Evolutionary conservation across 1,140 invertebrate genomes (phyloP).

Genomic region (Globodera ellingtonae): DNA sequence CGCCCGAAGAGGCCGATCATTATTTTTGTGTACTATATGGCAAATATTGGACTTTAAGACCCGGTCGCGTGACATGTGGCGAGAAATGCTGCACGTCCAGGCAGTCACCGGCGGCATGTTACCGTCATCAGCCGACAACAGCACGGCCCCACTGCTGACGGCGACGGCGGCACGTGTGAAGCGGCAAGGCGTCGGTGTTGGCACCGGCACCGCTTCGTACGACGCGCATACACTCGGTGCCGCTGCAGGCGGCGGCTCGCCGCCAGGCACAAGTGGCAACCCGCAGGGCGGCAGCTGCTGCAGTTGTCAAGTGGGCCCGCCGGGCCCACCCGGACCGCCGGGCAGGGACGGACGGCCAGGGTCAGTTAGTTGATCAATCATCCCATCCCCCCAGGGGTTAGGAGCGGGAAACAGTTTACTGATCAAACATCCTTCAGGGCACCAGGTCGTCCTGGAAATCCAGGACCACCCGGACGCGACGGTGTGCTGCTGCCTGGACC

Average conservation of each 20-base stretch:
- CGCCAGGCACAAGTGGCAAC: constrained; percentile 47
- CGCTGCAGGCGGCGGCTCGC: constrained; percentile 31
- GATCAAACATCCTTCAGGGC: constrained; percentile 41
- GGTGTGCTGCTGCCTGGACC: constrained; percentile 61
- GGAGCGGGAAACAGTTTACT: too few species aligned
- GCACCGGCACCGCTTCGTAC: constrained; percentile 37
- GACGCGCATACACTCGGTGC: constrained; percentile 34
- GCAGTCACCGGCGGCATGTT: constrained; percentile 44
- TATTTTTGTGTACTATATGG: background rate
- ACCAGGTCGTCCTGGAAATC: constrained; percentile 62
- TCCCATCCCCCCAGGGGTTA: background rate
- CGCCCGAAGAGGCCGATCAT: background rate
- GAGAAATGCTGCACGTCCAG: constrained; percentile 63
- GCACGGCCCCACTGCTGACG: constrained; percentile 5
- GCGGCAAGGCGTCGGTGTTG: constrained; percentile 5
- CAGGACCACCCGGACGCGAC: constrained; percentile 61
- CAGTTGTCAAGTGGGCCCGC: constrained; percentile 61
- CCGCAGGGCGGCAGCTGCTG: constrained; percentile 58
- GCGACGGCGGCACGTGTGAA: background rate
- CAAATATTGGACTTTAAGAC: constrained; percentile 42
- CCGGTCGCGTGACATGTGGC: constrained; percentile 63
- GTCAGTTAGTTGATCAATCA: constrained; percentile 18
- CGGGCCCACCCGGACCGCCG: constrained; percentile 63
- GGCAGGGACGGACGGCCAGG: constrained; percentile 62
- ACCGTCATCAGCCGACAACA: constrained; percentile 22